These are phyloP conservation scores for Cheumatopsyche charites DNA, from an alignment of 1,140 invertebrate genomes.

Conservation along the genomic window DNA sequence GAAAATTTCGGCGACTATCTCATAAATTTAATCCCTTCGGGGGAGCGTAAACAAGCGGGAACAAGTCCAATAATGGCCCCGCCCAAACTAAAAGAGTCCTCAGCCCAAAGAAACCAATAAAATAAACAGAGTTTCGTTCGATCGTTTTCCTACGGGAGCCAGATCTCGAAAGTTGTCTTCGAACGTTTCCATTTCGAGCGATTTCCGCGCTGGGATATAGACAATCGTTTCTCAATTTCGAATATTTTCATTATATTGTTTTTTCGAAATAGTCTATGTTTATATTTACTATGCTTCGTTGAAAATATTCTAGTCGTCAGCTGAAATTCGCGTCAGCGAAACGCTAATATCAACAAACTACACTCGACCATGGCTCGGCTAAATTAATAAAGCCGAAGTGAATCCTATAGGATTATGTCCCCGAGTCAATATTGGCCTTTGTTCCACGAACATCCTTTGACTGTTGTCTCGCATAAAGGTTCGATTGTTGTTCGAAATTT, in stretches of 20 bases:
- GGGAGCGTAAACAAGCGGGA: conserved; percentile 31
- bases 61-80: conserved; percentile 34
- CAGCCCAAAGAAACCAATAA: conserved; percentile 34
- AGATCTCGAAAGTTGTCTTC: too few species aligned
- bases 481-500: conserved; percentile 7
- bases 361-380: neutral
- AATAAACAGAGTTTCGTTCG: conserved; percentile 39
- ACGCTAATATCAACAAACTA: too few species aligned
- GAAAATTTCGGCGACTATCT: conserved; percentile 34
- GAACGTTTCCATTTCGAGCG: too few species aligned
- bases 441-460: neutral
- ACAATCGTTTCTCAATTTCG: too few species aligned
- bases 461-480: neutral
- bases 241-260: too few species aligned
- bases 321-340: neutral
- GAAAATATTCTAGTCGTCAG: neutral
- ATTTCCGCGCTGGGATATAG: too few species aligned
- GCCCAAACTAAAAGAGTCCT: conserved; percentile 32
- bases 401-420: conserved; percentile 17
- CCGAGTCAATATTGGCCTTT: conserved; percentile 24
- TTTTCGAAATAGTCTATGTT: too few species aligned
- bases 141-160: conserved; percentile 1
- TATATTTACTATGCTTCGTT: neutral
- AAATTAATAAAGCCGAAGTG: conserved; percentile 20
- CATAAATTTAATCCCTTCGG: conserved; percentile 37